phyloP scores from a whole-genome alignment of 2,888 invertebrate genomes.

The Bruchidius siliquastri region DNA sequence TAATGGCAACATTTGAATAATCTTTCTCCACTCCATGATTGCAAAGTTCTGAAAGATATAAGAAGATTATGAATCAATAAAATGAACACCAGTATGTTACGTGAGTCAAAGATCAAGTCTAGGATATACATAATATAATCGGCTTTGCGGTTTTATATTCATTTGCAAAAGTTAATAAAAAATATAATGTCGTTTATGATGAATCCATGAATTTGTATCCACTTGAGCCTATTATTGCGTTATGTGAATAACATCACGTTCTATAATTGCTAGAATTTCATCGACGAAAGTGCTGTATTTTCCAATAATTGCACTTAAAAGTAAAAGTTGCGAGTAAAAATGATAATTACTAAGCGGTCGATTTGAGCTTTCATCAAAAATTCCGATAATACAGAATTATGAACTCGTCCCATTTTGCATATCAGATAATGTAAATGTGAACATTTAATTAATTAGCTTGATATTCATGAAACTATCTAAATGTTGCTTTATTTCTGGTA shows the following conservation, averaged over 20 bases:
- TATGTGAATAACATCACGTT: not conserved
- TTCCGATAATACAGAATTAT: not conserved
- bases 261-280: not conserved
- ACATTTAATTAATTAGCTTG: not conserved
- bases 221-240: not conserved
- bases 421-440: not conserved
- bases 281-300: not conserved
- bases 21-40: too few relatives aligned
- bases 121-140: too few relatives aligned
- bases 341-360: not conserved
- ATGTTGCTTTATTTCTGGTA: not conserved
- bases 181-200: too few relatives aligned
- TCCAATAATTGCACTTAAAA: not conserved
- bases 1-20: too few relatives aligned
- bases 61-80: too few relatives aligned
- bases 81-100: too few relatives aligned
- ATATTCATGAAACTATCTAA: not conserved
- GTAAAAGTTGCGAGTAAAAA: not conserved
- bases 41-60: too few relatives aligned
- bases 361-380: not conserved
- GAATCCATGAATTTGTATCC: too few relatives aligned
- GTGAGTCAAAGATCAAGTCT: too few relatives aligned
- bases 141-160: too few relatives aligned
- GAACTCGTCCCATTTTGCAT: too few relatives aligned
- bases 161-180: too few relatives aligned